Conservation (phyloP, 2,797 vertebrate genomes). For the Prunella strophiata region DNA sequence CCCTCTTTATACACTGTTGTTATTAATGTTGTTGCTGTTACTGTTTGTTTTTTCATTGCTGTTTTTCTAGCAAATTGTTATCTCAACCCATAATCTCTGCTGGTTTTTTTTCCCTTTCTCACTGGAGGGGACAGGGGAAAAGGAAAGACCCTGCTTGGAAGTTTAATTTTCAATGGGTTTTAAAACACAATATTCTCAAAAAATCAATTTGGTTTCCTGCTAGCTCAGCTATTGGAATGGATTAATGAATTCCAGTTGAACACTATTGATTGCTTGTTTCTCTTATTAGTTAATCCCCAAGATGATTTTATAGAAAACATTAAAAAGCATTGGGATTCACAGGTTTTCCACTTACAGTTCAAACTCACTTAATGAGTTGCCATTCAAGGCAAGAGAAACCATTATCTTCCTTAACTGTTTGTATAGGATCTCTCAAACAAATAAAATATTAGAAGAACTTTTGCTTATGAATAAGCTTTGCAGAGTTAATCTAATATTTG, state of each 20-base stretch:
- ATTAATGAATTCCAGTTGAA: background rate
- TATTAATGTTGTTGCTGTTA: background rate
- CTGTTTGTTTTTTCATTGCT: background rate
- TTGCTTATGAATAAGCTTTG: background rate
- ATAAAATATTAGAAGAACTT: background rate
- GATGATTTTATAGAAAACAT: background rate
- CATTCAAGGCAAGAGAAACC: background rate
- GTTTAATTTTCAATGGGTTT: background rate
- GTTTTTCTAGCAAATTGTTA: background rate
- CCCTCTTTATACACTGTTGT: background rate
- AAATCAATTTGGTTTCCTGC: background rate
- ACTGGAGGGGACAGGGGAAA: background rate
- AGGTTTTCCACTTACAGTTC: background rate
- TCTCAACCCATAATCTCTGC: background rate
- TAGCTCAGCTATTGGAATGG: background rate
- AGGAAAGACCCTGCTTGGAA: background rate
- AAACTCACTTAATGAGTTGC: background rate
- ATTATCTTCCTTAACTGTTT: background rate
- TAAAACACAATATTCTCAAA: background rate
- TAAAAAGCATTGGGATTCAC: background rate
- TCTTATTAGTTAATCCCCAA: background rate
- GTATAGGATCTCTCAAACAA: background rate
- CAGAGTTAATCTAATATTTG: background rate
- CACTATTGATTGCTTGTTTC: background rate
- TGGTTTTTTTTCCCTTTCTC: rapidly evolving